These are phyloP conservation scores for Ptychadena robeensis DNA, from an alignment of 2,797 vertebrate species.

Conservation along the genomic window DNA sequence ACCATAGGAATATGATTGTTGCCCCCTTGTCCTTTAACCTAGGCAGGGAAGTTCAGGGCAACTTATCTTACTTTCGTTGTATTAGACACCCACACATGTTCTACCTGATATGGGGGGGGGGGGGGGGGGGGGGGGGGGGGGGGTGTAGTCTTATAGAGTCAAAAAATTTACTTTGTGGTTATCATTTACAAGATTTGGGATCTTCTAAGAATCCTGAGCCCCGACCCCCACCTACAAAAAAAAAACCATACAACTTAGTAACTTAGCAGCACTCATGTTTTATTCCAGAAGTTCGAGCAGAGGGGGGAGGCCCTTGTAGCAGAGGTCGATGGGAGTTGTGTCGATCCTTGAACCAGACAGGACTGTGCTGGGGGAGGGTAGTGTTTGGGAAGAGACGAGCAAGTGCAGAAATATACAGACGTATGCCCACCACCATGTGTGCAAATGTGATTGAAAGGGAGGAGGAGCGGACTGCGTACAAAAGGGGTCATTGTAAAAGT, in stretches of 20 bases:
- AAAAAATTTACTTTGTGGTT: too few species aligned
- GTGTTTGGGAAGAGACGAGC: neutral
- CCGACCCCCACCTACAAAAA: too few species aligned
- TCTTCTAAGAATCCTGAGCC: too few species aligned
- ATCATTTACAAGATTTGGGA: too few species aligned
- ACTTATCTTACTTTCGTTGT: too few species aligned
- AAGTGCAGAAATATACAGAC: constrained; percentile 21
- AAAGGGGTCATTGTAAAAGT: neutral
- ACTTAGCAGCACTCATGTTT: constrained; percentile 58
- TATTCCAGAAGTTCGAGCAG: constrained; percentile 48
- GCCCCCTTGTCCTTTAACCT: too few species aligned
- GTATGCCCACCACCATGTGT: constrained; percentile 44
- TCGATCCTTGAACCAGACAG: neutral
- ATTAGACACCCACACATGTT: too few species aligned
- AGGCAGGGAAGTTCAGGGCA: too few species aligned
- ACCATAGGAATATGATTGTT: too few species aligned
- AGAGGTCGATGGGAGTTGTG: neutral
- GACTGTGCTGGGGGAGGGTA: neutral
- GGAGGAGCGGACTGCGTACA: neutral
- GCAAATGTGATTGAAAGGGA: neutral
- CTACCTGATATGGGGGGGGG: too few species aligned
- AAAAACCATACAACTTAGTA: constrained; percentile 21
- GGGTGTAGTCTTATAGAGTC: too few species aligned
- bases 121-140: too few species aligned
- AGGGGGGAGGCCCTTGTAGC: neutral